These are phyloP conservation scores for Pangasius krempfi DNA, from an alignment of 2,797 vertebrate species.

Conservation along the genomic window DNA sequence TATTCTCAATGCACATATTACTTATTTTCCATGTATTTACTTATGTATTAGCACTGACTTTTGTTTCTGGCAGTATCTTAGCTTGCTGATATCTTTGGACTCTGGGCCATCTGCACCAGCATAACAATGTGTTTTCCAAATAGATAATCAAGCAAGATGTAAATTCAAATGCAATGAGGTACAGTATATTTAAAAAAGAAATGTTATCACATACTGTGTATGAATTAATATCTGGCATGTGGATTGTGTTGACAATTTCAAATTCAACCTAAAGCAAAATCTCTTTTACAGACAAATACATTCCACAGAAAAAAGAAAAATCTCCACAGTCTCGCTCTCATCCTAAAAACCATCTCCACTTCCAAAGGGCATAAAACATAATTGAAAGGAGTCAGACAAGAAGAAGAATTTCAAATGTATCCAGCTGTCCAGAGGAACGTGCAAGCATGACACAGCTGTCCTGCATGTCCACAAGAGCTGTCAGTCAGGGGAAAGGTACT, in stretches of 20 bases:
- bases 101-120: neutral
- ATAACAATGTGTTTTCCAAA: neutral
- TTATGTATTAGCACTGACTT: neutral
- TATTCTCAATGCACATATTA: neutral
- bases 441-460: conserved; percentile 51
- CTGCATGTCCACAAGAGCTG: conserved; percentile 53
- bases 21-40: neutral
- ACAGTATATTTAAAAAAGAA: neutral
- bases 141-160: conserved; percentile 8
- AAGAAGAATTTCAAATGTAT: conserved; percentile 29
- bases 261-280: neutral
- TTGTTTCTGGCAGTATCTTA: neutral
- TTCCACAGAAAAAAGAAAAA: neutral
- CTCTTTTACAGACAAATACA: neutral
- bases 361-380: conserved; percentile 58
- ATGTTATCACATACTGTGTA: neutral
- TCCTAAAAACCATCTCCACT: conserved; percentile 47
- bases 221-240: neutral
- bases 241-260: neutral
- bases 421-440: conserved; percentile 26
- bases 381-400: conserved; percentile 47
- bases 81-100: neutral
- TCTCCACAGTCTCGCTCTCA: neutral
- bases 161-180: conserved; percentile 7
- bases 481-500: conserved; percentile 57